Evolutionary conservation across 23 tunicate species (phyloP).

Genomic region (Ciona savignyi): DNA sequence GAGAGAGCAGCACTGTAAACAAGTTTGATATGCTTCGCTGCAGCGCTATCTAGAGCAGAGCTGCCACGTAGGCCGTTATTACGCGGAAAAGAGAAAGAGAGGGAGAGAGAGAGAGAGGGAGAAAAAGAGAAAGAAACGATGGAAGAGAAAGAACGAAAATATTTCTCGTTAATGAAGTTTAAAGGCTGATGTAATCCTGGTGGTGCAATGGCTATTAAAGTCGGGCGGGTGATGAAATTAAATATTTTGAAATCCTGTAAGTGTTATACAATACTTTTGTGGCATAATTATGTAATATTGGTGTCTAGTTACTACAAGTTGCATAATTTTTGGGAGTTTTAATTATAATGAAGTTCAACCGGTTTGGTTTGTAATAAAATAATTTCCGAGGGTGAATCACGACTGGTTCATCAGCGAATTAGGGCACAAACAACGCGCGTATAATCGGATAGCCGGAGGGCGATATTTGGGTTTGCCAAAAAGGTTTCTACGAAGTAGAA

Average conservation of each 20-base stretch:
- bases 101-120: neutral
- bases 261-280: no score
- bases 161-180: neutral
- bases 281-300: no score
- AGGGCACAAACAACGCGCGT: neutral
- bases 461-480: neutral
- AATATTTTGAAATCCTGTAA: no score
- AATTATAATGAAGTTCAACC: no score
- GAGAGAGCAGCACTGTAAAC: conserved; percentile 5
- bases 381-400: no score
- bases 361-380: no score
- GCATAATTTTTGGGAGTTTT: no score
- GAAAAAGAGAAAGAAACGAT: neutral
- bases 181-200: conserved; percentile 4
- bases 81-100: conserved; percentile 3
- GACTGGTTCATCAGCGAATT: neutral
- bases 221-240: neutral
- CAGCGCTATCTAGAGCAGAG: conserved; percentile 12
- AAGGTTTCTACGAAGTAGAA: neutral
- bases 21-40: conserved; percentile 18
- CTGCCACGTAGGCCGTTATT: neutral
- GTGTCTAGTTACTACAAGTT: no score
- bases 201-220: neutral
- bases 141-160: neutral
- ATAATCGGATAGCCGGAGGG: neutral